Base-by-base conservation (phyloP, 2,113 vertebrate genomes). In the Tylochromis polylepis region DNA sequence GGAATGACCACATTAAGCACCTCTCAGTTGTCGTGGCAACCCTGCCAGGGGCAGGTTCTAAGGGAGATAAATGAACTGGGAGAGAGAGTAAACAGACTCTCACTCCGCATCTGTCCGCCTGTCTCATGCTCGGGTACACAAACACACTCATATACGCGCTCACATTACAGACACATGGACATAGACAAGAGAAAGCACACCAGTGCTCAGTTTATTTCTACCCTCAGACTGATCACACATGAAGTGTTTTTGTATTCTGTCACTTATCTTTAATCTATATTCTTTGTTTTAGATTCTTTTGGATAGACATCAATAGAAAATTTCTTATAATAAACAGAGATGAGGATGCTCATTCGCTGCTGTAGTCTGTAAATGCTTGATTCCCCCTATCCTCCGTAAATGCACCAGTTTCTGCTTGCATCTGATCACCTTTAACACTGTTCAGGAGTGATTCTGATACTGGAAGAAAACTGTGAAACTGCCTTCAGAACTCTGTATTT, bases 11-110 rank as follows among this genome's bases (percentile, higher is more conserved):
- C 78, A 49, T 87, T 78, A 65, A 70, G 34, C 57, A 79, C 10
- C 84, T 86, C 89, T 55, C 60, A 49, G 93, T 93, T 9, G 87
- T 79, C 86, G 10, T 91, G 92, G 90, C 82, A 91, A 95, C 94
- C 11, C 41, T 84, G 90, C 88, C 80, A 83, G 60, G 3, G 65
- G 59, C 92, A 94, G 90, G 89, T 93, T 91, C 79, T 85, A 27
- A 62, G 53, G 79, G 86, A 86, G 83, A 88, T 57, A 78, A 89
- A 94, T 90, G 31, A 41, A 59, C 72, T 58, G 22, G 11, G 34
- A 59, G 57, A 11, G 11, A 62, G 65, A 86, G 92, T 87, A 93
- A 92, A 93, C 83, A 92, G 65, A 81, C 82, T 88, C 72, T 81
- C 22, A 36, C 22, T 81, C 56, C 31, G 27, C 12, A 36, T 82